Conservation (phyloP, 1,140 invertebrate species). For the Calephelis nemesis region DNA sequence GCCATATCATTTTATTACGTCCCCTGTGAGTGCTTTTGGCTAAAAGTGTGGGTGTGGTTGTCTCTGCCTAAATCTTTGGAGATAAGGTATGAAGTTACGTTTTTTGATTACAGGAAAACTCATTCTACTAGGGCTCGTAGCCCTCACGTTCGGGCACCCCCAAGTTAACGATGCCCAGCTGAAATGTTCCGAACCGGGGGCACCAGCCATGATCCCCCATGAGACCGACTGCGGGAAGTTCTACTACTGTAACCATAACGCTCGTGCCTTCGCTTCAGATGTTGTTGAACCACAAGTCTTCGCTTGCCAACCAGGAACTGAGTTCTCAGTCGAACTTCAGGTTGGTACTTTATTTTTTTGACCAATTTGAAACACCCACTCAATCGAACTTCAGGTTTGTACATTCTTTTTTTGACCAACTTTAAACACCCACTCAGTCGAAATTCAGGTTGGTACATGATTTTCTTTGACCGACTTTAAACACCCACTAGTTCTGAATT, state of each 20-base stretch:
- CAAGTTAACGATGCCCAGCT: conserved; percentile 10
- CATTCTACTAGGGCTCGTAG: conserved; percentile 40
- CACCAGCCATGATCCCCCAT: conserved; percentile 15
- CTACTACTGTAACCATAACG: conserved; percentile 9
- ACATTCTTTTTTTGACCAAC: not conserved
- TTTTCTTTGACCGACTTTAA: too few relatives aligned
- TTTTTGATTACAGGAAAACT: conserved; percentile 39
- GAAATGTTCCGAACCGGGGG: not conserved
- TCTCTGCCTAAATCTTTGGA: too few relatives aligned
- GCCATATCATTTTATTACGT: too few relatives aligned
- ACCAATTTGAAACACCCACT: too few relatives aligned
- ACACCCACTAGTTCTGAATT: too few relatives aligned
- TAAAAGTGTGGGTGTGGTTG: too few relatives aligned
- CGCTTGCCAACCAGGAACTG: not conserved
- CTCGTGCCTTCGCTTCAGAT: not conserved
- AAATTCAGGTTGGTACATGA: too few relatives aligned
- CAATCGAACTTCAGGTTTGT: too few relatives aligned
- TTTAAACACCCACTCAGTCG: too few relatives aligned
- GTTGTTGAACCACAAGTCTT: not conserved
- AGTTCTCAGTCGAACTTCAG: conserved; percentile 1
- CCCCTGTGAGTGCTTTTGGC: too few relatives aligned
- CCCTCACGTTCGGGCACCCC: conserved; percentile 34
- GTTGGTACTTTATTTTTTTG: not conserved
- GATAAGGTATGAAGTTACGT: too few relatives aligned
- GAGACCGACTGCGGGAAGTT: conserved; percentile 24